Evolutionary conservation across 2,797 vertebrate species (phyloP), one percentile per base, ranked within the genome.

Genomic region (Chiloscyllium punctatum): DNA sequence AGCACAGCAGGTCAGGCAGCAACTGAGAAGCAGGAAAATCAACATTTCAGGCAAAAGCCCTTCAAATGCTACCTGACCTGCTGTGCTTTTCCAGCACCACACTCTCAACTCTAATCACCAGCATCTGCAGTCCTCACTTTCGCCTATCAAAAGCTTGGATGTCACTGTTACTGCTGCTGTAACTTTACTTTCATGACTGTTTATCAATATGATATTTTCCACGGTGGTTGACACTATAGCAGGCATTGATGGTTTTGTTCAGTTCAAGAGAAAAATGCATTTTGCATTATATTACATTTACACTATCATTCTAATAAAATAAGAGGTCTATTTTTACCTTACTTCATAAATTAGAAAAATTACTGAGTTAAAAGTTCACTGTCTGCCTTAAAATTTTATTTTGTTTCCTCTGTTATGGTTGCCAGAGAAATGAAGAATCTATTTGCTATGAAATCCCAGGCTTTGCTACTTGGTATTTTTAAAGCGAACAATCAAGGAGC

Each of bases 361-460:
- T 27, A 66, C 30, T 66, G 62, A 33, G n/a, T 66, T 91, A 66
- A 5, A 62, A 53, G 13, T 87, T 62, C 13, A 21, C 27, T 18
- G 16, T 57, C 88, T 66, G 57, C 5, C 88, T 66, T 66, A n/a
- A 30, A n/a, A 5, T 90, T 84, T 48, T 23, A 1, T 23, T 91
- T 57, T 94, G 68, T 94, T n/a, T 3, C 18, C 57, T 11, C 57
- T 33, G 66, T 48, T 69, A 51, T 94, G 68, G n/a, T 27, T 94
- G 68, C 16, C 92, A 94, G 23, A 72, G 23, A 25, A 25, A 4
- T 15, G 27, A 42, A 37, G 62, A 69, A 51, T 72, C 8, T 42
- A 48, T 94, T 94, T 51, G 48, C 69, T 72, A 94, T 48, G 68
- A 42, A 71, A 94, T 71, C 72, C 42, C 92, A 94, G 42, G 72